These are phyloP conservation scores for Pseudorasbora parva DNA, from an alignment of 2,113 vertebrate species.

Conservation along the genomic window DNA sequence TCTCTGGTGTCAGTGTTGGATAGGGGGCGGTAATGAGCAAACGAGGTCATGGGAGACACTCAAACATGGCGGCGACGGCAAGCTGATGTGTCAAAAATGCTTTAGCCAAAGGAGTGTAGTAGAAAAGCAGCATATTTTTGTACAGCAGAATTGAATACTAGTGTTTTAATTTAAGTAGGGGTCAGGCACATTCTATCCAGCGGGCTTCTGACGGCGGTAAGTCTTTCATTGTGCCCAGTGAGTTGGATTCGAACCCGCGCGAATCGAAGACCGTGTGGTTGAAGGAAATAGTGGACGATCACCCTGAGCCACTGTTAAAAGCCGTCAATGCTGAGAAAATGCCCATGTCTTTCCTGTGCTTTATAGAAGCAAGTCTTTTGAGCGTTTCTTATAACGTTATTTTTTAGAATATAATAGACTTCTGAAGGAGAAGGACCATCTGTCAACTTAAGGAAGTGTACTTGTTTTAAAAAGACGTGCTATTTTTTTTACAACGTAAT, in stretches of 20 bases:
- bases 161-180: neutral
- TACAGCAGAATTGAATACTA: neutral
- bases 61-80: constrained; percentile 32
- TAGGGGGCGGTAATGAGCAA: constrained; percentile 36
- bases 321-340: rapidly evolving
- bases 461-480: neutral
- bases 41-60: neutral
- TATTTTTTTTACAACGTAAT: neutral
- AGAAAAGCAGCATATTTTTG: neutral
- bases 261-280: neutral
- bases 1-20: neutral
- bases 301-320: constrained; percentile 50
- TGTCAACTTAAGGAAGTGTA: neutral
- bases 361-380: neutral
- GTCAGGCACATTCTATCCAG: neutral
- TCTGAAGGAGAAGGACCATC: neutral
- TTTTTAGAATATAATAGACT: neutral
- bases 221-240: neutral
- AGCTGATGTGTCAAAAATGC: neutral
- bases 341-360: constrained; percentile 23
- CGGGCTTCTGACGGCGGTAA: neutral
- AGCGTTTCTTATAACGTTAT: neutral
- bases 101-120: neutral
- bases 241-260: constrained; percentile 52
- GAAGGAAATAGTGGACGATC: neutral